Percentiles rank a stretch among this genome's conserved stretches.
These are phyloP conservation scores for Apodemia duryi DNA, from an alignment of 2,888 invertebrate species.

Conservation along the genomic window DNA sequence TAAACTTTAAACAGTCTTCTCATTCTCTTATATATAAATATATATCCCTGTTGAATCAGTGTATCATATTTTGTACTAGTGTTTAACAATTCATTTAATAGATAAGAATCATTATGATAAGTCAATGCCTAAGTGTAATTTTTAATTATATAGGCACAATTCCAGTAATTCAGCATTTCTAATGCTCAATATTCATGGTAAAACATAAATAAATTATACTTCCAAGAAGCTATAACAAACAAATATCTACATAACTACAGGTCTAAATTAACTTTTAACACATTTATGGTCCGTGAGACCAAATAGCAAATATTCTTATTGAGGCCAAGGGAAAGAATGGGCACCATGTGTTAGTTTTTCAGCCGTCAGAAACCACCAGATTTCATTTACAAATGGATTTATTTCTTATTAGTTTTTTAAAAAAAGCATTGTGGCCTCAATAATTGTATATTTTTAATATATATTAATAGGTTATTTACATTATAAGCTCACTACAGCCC, in stretches of 20 bases:
- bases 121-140: slow-evolving; percentile 32
- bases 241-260: slow-evolving; percentile 23
- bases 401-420: slow-evolving; percentile 19
- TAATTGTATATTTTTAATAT: slow-evolving; percentile 17
- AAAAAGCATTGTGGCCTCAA: slow-evolving; percentile 17
- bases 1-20: slow-evolving; percentile 74
- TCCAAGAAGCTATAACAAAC: slow-evolving; percentile 36
- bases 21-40: slow-evolving; percentile 65
- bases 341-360: slow-evolving; percentile 15
- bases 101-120: slow-evolving; percentile 47
- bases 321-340: slow-evolving; percentile 14
- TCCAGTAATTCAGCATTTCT: slow-evolving; percentile 39
- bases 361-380: neutral
- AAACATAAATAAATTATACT: slow-evolving; percentile 28
- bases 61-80: slow-evolving; percentile 70
- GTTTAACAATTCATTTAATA: slow-evolving; percentile 56
- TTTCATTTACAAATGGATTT: slow-evolving; percentile 22
- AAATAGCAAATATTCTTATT: slow-evolving; percentile 17
- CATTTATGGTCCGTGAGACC: slow-evolving; percentile 30
- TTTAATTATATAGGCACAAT: slow-evolving; percentile 36
- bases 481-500: slow-evolving; percentile 59
- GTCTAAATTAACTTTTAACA: slow-evolving; percentile 28
- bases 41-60: slow-evolving; percentile 71
- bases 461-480: slow-evolving; percentile 36
- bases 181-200: slow-evolving; percentile 23